Base-by-base conservation (phyloP, 2,797 vertebrate species). In the Spinus pinus region DNA sequence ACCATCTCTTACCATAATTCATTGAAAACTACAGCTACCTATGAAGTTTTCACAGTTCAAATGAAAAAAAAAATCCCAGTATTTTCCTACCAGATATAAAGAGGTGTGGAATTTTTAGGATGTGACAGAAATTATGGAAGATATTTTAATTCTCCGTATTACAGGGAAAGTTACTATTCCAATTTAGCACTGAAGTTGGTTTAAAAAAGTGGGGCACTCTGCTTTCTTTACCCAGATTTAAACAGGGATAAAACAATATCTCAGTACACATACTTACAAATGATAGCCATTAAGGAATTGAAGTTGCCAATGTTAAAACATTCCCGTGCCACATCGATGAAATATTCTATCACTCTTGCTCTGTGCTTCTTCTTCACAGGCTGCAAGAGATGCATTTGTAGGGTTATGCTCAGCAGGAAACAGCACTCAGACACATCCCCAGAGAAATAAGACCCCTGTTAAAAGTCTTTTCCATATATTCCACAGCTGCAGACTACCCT, bases 281-380 rank as follows among this genome's bases (percentile, higher is more conserved):
- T 99, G 93, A 99, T 99, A 51, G 99, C 99, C 99, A 99, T 99
- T 95, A 99, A 98, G 70, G 99, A 99, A 97, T 99, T 99, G 67
- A 99, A 99, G 98, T 99, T 99, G 93, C 99, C 99, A 25, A 99
- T 99, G 97, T 99, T 99, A 96, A 99, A 99, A 96, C 99, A 99
- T 75, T 99, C 99, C 6, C 99, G 98, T 6, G 99, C 99, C 75
- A 99, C 99, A 1, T 99, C 99, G 14, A 99, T 99, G 97, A 99
- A 99, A 97, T 99, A 99, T 93, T 99, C 99, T 9, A 99, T 98
- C 97, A 99, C 98, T 88, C 98, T 97, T 24, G 98, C 99, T 92
- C 99, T 96, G 70, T 99, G 98, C 93, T 99, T 99, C 97, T 99
- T 99, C 98, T 99, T 99, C 77, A 98, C 98, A 5, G 99, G 98